Percentiles rank a stretch among this genome's conserved stretches.
Evolutionary conservation across 2,113 vertebrate species (phyloP).

Genomic region (Motacilla alba): DNA sequence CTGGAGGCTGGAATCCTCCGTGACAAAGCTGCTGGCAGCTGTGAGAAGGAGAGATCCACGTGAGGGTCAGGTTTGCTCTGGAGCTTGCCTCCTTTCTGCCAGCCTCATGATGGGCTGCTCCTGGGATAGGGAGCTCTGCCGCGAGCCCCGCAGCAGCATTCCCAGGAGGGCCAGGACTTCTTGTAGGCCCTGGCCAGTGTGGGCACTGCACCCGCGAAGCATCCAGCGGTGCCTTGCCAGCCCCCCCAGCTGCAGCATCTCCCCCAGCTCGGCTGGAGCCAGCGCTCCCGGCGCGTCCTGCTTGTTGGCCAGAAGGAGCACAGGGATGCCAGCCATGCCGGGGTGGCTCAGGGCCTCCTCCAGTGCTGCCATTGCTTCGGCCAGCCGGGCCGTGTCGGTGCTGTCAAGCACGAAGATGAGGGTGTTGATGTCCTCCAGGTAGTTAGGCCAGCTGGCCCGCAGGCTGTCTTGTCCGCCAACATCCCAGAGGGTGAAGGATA

Average conservation of each 20-base stretch:
- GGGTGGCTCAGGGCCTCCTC: slow-evolving; percentile 70
- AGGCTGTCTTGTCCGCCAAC: slow-evolving; percentile 82
- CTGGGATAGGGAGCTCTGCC: not conserved
- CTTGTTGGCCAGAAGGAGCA: slow-evolving; percentile 91
- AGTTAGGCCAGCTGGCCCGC: slow-evolving; percentile 81
- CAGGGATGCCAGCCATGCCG: slow-evolving; percentile 71
- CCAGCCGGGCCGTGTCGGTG: slow-evolving; percentile 69
- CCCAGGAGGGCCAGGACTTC: slow-evolving; percentile 76
- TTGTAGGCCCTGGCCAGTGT: slow-evolving; percentile 73
- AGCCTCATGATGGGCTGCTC: not conserved
- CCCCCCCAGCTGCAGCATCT: slow-evolving; percentile 47
- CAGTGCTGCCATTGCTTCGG: slow-evolving; percentile 72
- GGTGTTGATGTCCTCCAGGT: slow-evolving; percentile 75
- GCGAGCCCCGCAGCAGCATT: slow-evolving; percentile 62
- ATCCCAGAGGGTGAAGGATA: slow-evolving; percentile 83
- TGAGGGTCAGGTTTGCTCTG: not conserved
- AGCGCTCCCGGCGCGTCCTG: slow-evolving; percentile 77
- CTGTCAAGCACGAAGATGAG: slow-evolving; percentile 88
- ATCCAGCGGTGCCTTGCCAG: slow-evolving; percentile 70
- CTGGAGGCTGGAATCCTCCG: not conserved
- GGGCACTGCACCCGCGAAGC: slow-evolving; percentile 80
- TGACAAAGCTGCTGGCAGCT: not conserved
- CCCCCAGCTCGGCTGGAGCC: slow-evolving; percentile 70
- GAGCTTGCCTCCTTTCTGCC: not conserved
- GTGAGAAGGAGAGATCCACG: rapidly evolving